These are phyloP conservation scores for Archilochus colubris DNA, from an alignment of 2,113 vertebrate genomes.

Conservation along the genomic window DNA sequence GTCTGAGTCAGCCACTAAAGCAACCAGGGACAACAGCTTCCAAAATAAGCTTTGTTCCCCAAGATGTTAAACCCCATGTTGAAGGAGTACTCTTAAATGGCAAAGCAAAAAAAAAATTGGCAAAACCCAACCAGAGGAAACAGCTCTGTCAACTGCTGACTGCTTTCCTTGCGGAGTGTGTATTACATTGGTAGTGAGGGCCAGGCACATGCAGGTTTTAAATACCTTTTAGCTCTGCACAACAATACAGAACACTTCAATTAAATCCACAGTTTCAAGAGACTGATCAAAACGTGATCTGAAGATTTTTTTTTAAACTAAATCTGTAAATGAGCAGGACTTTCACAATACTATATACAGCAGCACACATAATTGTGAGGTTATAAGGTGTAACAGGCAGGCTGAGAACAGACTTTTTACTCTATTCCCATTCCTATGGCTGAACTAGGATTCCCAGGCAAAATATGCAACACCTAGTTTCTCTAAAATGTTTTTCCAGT, in stretches of 20 bases:
- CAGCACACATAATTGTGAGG: neutral
- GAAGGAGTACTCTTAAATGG: neutral
- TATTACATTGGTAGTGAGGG: neutral
- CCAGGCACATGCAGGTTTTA: fast-evolving
- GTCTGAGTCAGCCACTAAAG: neutral
- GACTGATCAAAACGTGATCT: neutral
- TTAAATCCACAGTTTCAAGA: neutral
- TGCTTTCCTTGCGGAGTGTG: neutral
- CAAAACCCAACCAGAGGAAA: neutral
- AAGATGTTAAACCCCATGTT: neutral
- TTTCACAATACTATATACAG: neutral
- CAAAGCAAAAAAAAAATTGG: neutral
- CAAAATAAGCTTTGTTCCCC: neutral
- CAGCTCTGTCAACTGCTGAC: neutral
- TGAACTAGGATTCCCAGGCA: neutral
- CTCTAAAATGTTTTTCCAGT: neutral
- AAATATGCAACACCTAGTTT: neutral
- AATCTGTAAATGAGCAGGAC: neutral
- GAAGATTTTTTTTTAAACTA: neutral
- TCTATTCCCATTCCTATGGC: neutral
- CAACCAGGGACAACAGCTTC: neutral
- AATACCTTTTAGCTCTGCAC: neutral
- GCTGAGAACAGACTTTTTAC: neutral
- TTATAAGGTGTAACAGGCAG: neutral
- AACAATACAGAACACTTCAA: neutral